phyloP scores from a whole-genome alignment of 2,113 vertebrate genomes.

The Glaucomys volans region DNA sequence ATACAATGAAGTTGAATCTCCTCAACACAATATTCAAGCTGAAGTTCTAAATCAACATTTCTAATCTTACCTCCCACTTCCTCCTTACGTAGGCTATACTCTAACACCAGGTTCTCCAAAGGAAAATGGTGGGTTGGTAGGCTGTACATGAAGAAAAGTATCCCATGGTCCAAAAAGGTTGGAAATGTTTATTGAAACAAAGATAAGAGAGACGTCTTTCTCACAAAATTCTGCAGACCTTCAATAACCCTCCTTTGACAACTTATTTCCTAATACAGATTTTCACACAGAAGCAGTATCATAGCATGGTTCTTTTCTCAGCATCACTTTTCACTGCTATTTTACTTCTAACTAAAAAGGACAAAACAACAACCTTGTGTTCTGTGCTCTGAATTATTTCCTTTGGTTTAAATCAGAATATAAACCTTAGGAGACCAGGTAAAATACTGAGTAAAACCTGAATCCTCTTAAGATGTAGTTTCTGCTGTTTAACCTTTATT shows the following conservation, averaged over 20 bases:
- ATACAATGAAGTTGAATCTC: neutral
- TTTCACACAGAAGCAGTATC: neutral
- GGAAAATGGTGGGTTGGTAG: neutral
- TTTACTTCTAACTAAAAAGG: slow-evolving; percentile 54
- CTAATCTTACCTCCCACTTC: neutral
- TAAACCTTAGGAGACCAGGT: slow-evolving; percentile 34
- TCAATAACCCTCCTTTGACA: neutral
- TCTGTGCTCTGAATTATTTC: neutral
- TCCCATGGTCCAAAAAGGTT: neutral
- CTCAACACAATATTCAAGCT: neutral
- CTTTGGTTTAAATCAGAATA: slow-evolving; percentile 47
- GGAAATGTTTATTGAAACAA: slow-evolving; percentile 35
- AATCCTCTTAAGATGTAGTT: slow-evolving; percentile 27
- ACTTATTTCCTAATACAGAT: neutral
- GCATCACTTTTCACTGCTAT: neutral
- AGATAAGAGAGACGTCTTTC: neutral
- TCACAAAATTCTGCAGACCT: neutral
- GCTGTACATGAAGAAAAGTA: neutral
- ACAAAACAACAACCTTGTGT: neutral
- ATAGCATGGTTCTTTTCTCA: neutral
- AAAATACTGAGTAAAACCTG: slow-evolving; percentile 3
- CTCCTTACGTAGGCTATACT: neutral
- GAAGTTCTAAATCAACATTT: neutral
- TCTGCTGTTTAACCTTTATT: slow-evolving; percentile 30
- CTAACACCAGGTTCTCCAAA: neutral